Base-by-base conservation (phyloP, 2,113 vertebrate genomes). In the Melanocharis versteri region DNA sequence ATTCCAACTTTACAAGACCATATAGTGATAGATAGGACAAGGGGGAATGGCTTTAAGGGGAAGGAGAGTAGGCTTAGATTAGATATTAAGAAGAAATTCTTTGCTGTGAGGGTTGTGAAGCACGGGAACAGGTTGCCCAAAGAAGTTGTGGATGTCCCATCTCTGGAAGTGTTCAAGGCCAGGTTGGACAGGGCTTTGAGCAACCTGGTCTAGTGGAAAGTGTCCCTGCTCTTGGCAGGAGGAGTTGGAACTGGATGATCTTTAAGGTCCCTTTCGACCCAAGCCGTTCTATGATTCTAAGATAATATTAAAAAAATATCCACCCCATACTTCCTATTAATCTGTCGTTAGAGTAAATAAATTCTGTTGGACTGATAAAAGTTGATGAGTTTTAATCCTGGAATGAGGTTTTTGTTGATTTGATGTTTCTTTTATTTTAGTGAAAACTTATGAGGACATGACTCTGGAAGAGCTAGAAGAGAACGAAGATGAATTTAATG, bases 401-500 rank as follows among this genome's bases (percentile, higher is more conserved):
- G 33, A 92, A 79, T 4, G 9, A 51, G 7, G 2, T 7, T 83
- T 83, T 75, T 73, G 21, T 19, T 92, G 26, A 73, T 80, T 24
- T 42, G 37, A 9, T 83, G 10, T 86, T 95, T 96, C 50, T 93
- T 87, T 35, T 9, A 15, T 88, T 95, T 56, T 92, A 99, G 99
- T 99, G 81, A 99, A 99, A 98, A 99, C 98, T 1, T 99, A 99
- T 1, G 99, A 99, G 96, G 98, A 98, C 87, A 99, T 99, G 99
- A 99, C 99, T 8, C 96, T 99, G 90, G 98, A 99, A 22, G 99
- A 99, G 86, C 98, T 99, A 45, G 98, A 99, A 31, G 99, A 99
- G 83, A 99, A 99, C 33, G 99, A 99, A 97, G 99, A 99, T 37
- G 99, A 99, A 86, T 99, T 99, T 81, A 98, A 97, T 92, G 99